Evolutionary conservation across 1,140 invertebrate species (phyloP).

Genomic region (Drosophila lacteicornis): DNA sequence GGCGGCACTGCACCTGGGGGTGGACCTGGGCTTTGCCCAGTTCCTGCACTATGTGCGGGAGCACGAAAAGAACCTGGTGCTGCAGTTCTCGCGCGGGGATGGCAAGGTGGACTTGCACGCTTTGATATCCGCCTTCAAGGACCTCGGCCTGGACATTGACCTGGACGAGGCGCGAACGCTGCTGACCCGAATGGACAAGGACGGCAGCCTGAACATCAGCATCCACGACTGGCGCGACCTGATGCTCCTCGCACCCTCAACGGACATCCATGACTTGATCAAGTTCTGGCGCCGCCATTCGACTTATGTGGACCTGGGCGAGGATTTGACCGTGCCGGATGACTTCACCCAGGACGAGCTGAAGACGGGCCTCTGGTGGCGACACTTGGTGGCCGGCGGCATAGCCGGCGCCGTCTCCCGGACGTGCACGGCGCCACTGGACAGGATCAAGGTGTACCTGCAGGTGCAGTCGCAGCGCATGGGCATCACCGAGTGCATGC

Average conservation of each 20-base stretch:
- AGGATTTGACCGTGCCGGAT: constrained; percentile 98
- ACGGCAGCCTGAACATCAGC: constrained; percentile 97
- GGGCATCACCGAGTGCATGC: constrained; percentile 90
- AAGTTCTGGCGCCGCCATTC: constrained; percentile 98
- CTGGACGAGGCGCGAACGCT: constrained; percentile 91
- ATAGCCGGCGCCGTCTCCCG: constrained; percentile 97
- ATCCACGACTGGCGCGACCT: constrained; percentile 99
- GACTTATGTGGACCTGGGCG: constrained; percentile 98
- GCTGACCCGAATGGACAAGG: constrained; percentile 93
- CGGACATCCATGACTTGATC: constrained; percentile 95
- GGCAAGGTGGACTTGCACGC: constrained; percentile 94
- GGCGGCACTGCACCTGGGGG: constrained; percentile 91
- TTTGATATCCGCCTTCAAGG: constrained; percentile 92
- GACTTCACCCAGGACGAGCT: constrained; percentile 98
- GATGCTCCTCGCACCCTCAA: constrained; percentile 94
- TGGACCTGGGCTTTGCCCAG: constrained; percentile 94
- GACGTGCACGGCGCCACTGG: constrained; percentile 98
- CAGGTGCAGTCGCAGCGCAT: constrained; percentile 92
- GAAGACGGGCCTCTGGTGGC: constrained; percentile 98
- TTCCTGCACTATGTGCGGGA: constrained; percentile 97
- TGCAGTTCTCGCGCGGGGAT: constrained; percentile 96
- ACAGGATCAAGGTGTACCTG: constrained; percentile 98
- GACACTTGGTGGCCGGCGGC: constrained; percentile 97
- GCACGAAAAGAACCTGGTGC: constrained; percentile 95
- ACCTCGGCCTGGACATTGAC: constrained; percentile 92